Conservation (phyloP, 2,113 vertebrate species). For the Protobothrops mucrosquamatus region DNA sequence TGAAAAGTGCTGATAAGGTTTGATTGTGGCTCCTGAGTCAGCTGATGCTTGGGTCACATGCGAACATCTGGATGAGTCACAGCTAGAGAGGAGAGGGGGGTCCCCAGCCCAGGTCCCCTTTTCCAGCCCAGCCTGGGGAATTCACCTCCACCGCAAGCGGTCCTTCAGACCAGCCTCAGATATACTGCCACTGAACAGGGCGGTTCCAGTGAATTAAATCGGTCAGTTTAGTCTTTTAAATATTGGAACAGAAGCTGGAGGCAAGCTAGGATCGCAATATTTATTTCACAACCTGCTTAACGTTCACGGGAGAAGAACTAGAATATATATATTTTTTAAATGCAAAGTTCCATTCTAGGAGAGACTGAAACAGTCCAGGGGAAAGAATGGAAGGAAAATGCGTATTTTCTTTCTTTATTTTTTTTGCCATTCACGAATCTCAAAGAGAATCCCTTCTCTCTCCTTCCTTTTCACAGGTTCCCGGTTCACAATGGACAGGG, state of each 20-base stretch:
- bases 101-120: neutral
- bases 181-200: neutral
- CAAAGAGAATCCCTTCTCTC: neutral
- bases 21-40: neutral
- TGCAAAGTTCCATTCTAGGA: neutral
- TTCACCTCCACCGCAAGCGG: neutral
- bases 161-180: neutral
- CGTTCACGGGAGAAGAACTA: neutral
- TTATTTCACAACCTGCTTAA: neutral
- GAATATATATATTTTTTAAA: neutral
- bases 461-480: neutral
- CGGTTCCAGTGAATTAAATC: neutral
- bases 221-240: neutral
- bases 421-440: neutral
- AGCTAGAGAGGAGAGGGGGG: neutral
- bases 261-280: neutral
- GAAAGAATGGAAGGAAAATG: neutral
- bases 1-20: neutral
- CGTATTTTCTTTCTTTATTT: fast-evolving
- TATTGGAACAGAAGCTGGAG: too few relatives aligned
- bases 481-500: neutral
- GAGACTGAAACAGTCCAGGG: neutral
- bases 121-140: neutral
- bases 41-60: neutral
- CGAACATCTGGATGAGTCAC: neutral